phyloP scores from a whole-genome alignment of 2,888 invertebrate species.

The Stenurella melanura region DNA sequence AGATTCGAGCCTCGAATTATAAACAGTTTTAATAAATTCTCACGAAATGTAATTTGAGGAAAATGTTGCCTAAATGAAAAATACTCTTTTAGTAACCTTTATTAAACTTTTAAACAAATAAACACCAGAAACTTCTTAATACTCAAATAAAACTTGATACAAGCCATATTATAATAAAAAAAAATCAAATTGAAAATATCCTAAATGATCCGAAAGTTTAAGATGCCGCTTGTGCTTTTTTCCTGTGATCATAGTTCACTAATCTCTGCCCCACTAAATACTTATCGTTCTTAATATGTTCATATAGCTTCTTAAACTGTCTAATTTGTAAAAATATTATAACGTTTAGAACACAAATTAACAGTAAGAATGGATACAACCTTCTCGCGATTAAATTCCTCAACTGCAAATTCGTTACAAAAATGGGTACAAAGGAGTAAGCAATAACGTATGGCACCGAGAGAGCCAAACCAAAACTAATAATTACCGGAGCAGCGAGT shows the following conservation, averaged over 20 bases:
- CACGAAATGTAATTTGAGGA: neutral
- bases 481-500: slow-evolving; percentile 92
- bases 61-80: neutral
- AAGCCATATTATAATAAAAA: slow-evolving; percentile 3
- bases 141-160: slow-evolving; percentile 23
- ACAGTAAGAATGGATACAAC: slow-evolving; percentile 91
- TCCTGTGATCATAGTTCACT: slow-evolving; percentile 95
- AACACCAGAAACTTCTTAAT: slow-evolving; percentile 4
- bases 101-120: neutral
- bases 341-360: slow-evolving; percentile 80
- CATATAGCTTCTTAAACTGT: slow-evolving; percentile 95
- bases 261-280: slow-evolving; percentile 97
- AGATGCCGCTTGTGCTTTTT: slow-evolving; percentile 60
- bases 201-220: slow-evolving; percentile 15
- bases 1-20: neutral
- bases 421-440: slow-evolving; percentile 83
- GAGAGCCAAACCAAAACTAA: slow-evolving; percentile 90
- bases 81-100: neutral
- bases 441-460: slow-evolving; percentile 95
- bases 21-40: neutral
- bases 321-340: slow-evolving; percentile 90
- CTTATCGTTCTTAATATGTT: slow-evolving; percentile 99
- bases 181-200: slow-evolving; percentile 5
- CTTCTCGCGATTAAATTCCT: slow-evolving; percentile 87
- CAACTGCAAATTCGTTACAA: slow-evolving; percentile 79